A percentile compares a stretch with the other conserved stretches of the same genome.
Conservation (phyloP, 2,797 vertebrate species). For the Glossophaga mutica region DNA sequence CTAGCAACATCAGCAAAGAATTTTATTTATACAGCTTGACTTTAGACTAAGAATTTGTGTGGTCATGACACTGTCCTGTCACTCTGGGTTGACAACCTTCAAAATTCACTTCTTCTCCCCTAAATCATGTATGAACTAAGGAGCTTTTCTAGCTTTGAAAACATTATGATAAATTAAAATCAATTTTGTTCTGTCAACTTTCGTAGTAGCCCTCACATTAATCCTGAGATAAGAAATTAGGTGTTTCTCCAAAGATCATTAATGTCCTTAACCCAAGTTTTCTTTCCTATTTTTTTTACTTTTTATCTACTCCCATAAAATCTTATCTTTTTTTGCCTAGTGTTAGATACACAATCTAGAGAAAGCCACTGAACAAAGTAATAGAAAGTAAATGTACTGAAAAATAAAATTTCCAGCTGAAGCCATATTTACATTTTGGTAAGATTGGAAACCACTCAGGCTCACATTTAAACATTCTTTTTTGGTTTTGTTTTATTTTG, state of each 20-base stretch:
- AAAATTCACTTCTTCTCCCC: background rate
- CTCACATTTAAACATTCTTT: slow-evolving; percentile 33
- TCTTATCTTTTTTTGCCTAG: slow-evolving; percentile 5
- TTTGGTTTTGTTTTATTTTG: slow-evolving; percentile 45
- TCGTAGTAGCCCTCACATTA: background rate
- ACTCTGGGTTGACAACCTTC: background rate
- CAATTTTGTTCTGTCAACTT: background rate
- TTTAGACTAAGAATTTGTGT: background rate
- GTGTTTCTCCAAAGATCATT: background rate
- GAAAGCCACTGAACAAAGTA: slow-evolving; percentile 64
- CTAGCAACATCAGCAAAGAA: background rate
- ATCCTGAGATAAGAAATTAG: background rate
- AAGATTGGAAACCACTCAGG: slow-evolving; percentile 59
- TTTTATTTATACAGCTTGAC: background rate
- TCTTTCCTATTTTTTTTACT: background rate
- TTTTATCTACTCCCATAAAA: slow-evolving; percentile 45
- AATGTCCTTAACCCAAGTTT: background rate
- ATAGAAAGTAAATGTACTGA: slow-evolving; percentile 71
- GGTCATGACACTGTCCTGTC: background rate
- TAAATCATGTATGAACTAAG: background rate
- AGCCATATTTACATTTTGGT: slow-evolving; percentile 65
- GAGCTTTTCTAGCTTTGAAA: background rate
- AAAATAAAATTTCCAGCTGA: slow-evolving; percentile 65
- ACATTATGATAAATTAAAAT: background rate
- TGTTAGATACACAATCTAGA: slow-evolving; percentile 46